Conservation (phyloP, 1,140 invertebrate genomes). For the Heliconius congener region DNA sequence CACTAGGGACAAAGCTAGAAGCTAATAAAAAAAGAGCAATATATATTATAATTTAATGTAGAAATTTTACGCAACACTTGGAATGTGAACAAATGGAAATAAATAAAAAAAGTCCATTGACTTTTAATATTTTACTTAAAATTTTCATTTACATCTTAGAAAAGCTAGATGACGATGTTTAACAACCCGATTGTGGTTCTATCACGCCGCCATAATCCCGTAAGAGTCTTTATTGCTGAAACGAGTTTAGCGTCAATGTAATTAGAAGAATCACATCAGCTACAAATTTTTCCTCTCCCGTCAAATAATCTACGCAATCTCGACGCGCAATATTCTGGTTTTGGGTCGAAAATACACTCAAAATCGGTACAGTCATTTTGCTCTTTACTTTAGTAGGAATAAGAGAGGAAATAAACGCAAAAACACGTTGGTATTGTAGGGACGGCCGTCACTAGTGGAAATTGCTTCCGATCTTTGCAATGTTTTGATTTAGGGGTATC, state of each 20-base stretch:
- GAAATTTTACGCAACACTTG: too few species aligned
- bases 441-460: conserved; percentile 47
- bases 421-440: background rate
- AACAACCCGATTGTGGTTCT: background rate
- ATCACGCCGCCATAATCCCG: conserved; percentile 10
- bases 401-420: conserved; percentile 8
- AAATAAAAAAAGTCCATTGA: too few species aligned
- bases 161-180: background rate
- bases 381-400: background rate
- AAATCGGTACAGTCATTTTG: background rate
- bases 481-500: conserved; percentile 45
- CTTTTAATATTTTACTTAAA: too few species aligned
- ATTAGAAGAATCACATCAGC: conserved; percentile 51
- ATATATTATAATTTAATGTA: too few species aligned
- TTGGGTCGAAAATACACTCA: conserved; percentile 5
- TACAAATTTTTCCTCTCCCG: conserved; percentile 37
- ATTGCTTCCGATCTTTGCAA: conserved; percentile 60
- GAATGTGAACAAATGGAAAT: too few species aligned
- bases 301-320: conserved; percentile 46
- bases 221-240: conserved; percentile 34
- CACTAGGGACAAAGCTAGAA: too few species aligned
- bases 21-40: too few species aligned
- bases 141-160: too few species aligned
- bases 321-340: conserved; percentile 31
- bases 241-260: conserved; percentile 45